These are phyloP conservation scores for Julus scanicus DNA, from an alignment of 2,888 invertebrate genomes.

Conservation along the genomic window DNA sequence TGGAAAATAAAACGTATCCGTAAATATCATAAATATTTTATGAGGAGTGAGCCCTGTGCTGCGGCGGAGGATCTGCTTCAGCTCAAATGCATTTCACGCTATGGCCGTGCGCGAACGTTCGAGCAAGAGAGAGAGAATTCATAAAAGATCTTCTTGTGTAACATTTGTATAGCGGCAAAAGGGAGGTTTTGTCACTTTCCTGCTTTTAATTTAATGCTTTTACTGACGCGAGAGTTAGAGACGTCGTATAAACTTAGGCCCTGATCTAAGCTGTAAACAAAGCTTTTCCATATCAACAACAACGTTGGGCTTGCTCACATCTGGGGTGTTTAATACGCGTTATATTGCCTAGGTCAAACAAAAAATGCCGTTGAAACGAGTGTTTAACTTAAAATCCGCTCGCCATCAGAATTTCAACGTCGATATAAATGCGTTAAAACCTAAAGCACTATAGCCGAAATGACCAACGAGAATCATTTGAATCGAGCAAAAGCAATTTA, in stretches of 20 bases:
- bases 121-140: neutral
- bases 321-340: neutral
- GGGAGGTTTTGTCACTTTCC: slow-evolving; percentile 30
- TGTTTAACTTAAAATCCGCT: too few species aligned
- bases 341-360: neutral
- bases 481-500: too few species aligned
- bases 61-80: slow-evolving; percentile 42
- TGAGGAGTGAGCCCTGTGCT: slow-evolving; percentile 19
- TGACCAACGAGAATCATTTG: too few species aligned
- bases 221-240: slow-evolving; percentile 16
- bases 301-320: neutral
- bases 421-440: too few species aligned
- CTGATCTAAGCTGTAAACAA: neutral
- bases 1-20: slow-evolving; percentile 29
- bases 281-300: neutral
- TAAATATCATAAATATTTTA: slow-evolving; percentile 36
- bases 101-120: neutral
- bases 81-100: slow-evolving; percentile 39
- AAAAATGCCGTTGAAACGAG: neutral
- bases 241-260: neutral
- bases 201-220: slow-evolving; percentile 27
- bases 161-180: neutral
- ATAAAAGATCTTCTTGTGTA: neutral
- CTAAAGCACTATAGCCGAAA: too few species aligned
- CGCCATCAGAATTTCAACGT: too few species aligned